Percentiles rank a stretch among this genome's conserved stretches.
Conservation (phyloP, 1,140 invertebrate genomes). For the Eriosoma lanigerum region DNA sequence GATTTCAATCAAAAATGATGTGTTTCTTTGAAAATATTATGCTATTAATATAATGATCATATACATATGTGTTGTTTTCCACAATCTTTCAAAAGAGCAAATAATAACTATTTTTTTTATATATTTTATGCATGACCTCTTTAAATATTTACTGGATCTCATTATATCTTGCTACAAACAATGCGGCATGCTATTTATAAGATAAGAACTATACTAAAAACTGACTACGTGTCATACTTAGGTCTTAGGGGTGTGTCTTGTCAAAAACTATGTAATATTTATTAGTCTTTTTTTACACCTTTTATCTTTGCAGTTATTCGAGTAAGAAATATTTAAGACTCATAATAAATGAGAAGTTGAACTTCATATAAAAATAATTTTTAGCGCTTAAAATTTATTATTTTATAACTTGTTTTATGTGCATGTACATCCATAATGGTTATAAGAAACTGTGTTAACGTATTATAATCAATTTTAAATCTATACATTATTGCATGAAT, state of each 20-base stretch:
- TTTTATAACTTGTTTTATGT: too few species aligned
- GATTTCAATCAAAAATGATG: neutral
- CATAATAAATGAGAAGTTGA: neutral
- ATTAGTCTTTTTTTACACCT: neutral
- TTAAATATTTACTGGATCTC: conserved; percentile 10
- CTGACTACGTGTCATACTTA: neutral
- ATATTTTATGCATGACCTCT: neutral
- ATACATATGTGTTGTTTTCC: too few species aligned
- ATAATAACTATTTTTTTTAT: neutral
- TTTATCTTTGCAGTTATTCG: neutral
- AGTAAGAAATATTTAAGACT: neutral
- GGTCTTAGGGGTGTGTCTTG: neutral
- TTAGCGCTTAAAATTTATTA: neutral
- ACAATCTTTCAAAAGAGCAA: too few species aligned
- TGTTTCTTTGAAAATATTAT: neutral
- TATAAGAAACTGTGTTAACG: too few species aligned
- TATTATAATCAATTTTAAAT: too few species aligned
- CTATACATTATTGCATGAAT: too few species aligned
- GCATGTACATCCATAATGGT: too few species aligned
- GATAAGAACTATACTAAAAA: neutral
- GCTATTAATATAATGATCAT: neutral
- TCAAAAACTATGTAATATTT: neutral
- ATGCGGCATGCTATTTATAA: conserved; percentile 13
- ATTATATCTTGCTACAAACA: conserved; percentile 4
- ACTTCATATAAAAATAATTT: neutral